These are phyloP conservation scores for Oncorhynchus clarkii DNA, from an alignment of 2,113 vertebrate species.

Conservation along the genomic window DNA sequence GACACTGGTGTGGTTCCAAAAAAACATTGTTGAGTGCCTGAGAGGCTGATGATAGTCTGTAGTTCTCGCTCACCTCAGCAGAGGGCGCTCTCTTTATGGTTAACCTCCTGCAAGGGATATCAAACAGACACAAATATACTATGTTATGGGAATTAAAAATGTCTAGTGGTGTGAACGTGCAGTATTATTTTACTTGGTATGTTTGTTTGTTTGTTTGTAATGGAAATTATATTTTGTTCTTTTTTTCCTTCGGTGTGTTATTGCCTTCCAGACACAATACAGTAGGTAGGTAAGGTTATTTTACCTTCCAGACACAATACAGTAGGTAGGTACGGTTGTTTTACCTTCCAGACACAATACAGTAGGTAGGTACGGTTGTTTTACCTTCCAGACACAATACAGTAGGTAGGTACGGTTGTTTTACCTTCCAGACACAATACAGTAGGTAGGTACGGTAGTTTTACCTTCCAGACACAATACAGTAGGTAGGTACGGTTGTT, in stretches of 20 bases:
- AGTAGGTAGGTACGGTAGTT: neutral
- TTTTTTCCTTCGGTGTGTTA: neutral
- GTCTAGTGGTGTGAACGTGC: too few relatives aligned
- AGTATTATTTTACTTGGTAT: too few relatives aligned
- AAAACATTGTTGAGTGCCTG: neutral
- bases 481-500: too few relatives aligned
- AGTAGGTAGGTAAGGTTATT: neutral
- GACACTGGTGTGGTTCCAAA: neutral
- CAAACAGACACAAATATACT: neutral
- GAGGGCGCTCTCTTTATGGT: constrained; percentile 53
- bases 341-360: too few relatives aligned
- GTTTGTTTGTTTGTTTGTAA: neutral
- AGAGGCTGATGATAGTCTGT: neutral
- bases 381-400: too few relatives aligned
- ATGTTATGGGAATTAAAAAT: neutral
- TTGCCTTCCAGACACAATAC: too few relatives aligned
- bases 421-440: too few relatives aligned
- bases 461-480: too few relatives aligned
- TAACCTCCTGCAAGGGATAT: constrained; percentile 48
- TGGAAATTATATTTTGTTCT: neutral
- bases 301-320: too few relatives aligned
- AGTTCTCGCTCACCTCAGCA: constrained; percentile 20
- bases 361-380: neutral
- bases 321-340: neutral
- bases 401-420: too few relatives aligned